These are phyloP conservation scores for Cacatua alba DNA, from an alignment of 2,113 vertebrate genomes.

Conservation along the genomic window DNA sequence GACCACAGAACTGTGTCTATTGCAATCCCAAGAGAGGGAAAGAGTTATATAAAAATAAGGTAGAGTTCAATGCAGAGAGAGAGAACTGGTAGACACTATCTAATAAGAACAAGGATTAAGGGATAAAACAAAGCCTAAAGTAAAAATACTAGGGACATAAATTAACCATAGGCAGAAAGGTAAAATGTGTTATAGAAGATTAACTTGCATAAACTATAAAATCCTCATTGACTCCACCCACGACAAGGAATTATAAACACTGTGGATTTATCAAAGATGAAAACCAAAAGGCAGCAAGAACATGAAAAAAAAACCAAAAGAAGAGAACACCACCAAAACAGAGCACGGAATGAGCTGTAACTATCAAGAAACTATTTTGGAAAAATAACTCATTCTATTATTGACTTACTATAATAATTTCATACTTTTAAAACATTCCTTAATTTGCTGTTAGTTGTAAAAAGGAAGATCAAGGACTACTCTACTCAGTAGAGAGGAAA, in stretches of 20 bases:
- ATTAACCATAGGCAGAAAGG: background rate
- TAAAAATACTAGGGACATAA: background rate
- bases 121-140: background rate
- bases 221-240: background rate
- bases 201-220: background rate
- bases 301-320: background rate
- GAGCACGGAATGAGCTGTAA: fast-evolving
- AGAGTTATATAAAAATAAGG: background rate
- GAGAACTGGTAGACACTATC: background rate
- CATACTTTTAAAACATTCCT: background rate
- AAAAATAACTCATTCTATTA: background rate
- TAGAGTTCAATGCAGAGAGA: background rate
- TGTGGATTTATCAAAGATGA: background rate
- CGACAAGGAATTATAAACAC: background rate
- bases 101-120: background rate
- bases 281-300: background rate
- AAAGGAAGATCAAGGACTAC: background rate
- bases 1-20: background rate
- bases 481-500: background rate
- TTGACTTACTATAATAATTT: background rate
- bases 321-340: background rate
- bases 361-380: background rate
- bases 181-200: background rate
- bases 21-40: background rate
- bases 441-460: background rate